Evolutionary conservation across 2,888 invertebrate species (phyloP).

Genomic region (Allacma fusca): DNA sequence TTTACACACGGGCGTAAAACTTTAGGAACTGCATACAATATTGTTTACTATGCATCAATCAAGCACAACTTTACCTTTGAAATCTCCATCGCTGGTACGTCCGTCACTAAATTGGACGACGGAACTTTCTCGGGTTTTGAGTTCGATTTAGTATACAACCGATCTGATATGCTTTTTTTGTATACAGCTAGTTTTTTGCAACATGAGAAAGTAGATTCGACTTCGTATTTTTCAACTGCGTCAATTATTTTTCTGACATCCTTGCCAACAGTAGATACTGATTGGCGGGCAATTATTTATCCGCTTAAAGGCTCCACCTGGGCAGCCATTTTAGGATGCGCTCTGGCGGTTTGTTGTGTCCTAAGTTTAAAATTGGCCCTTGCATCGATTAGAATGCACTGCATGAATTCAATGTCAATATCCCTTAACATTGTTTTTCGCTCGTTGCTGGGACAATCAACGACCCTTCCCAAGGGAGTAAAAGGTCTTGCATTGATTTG

Average conservation of each 20-base stretch:
- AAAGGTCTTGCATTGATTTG: background rate
- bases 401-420: background rate
- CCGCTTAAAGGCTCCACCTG: background rate
- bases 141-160: conserved; percentile 11
- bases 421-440: background rate
- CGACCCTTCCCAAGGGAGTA: background rate
- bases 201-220: background rate
- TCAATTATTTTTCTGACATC: background rate
- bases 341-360: background rate
- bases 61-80: conserved; percentile 8
- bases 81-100: background rate
- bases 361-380: background rate
- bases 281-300: conserved; percentile 20
- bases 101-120: background rate
- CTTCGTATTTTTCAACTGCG: background rate
- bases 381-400: too few relatives aligned
- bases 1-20: background rate
- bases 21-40: background rate
- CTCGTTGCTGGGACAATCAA: background rate
- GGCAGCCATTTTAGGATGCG: background rate
- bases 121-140: conserved; percentile 21
- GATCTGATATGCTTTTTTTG: conserved; percentile 7
- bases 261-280: background rate
- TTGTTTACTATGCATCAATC: background rate
- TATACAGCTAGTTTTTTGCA: conserved; percentile 22